Evolutionary conservation across 2,113 vertebrate genomes (phyloP).

Genomic region (Formicarius rufipectus): DNA sequence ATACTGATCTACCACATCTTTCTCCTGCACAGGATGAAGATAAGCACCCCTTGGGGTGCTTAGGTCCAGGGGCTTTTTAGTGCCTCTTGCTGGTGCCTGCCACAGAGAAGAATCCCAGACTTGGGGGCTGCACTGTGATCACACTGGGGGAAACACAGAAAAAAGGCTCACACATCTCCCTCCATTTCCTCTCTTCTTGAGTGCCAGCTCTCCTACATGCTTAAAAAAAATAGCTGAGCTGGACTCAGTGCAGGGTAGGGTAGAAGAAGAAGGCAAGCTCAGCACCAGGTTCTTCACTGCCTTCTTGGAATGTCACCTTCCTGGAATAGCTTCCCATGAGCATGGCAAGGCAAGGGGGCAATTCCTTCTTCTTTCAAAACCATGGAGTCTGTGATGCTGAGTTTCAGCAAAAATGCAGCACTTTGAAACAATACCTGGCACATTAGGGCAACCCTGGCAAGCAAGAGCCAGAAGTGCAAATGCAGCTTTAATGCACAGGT

Average conservation of each 20-base stretch:
- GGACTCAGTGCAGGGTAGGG: not conserved
- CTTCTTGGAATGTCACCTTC: not conserved
- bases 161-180: not conserved
- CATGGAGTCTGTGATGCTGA: not conserved
- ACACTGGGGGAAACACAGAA: not conserved
- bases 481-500: not conserved
- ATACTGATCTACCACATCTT: not conserved
- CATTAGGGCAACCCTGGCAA: not conserved
- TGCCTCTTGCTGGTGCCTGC: not conserved
- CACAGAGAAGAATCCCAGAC: not conserved
- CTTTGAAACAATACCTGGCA: not conserved
- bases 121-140: not conserved
- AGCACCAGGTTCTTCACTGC: not conserved
- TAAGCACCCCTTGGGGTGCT: not conserved
- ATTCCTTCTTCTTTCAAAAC: not conserved
- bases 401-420: not conserved
- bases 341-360: not conserved
- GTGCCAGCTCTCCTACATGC: not conserved
- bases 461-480: not conserved
- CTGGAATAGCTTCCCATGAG: not conserved
- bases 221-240: not conserved
- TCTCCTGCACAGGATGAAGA: not conserved
- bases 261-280: not conserved
- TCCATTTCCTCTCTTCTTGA: not conserved
- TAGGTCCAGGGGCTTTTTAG: not conserved